Percentiles rank a stretch among this genome's conserved stretches.
Conservation (phyloP, 2,113 vertebrate genomes). For the Dryoscopus gambensis region DNA sequence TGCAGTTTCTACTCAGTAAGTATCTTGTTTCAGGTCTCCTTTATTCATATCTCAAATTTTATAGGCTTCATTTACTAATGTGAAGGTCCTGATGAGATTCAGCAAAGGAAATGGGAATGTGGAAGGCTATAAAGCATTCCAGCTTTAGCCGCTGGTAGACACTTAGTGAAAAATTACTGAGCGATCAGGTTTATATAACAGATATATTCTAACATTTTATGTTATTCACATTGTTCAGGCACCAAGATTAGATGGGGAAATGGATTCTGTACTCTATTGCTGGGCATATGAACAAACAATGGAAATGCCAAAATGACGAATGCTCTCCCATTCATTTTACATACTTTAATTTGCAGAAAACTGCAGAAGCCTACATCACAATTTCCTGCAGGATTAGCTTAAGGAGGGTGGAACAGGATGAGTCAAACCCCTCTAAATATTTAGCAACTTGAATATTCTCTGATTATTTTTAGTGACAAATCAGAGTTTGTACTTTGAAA, state of each 20-base stretch:
- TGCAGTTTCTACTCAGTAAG: not conserved
- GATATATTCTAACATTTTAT: conserved; percentile 45
- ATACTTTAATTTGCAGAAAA: conserved; percentile 26
- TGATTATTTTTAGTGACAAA: not conserved
- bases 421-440: conserved; percentile 22
- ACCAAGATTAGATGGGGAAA: conserved; percentile 51
- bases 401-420: not conserved
- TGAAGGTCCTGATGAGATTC: conserved; percentile 40
- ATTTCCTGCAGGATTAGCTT: conserved; percentile 34
- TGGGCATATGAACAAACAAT: conserved; percentile 60
- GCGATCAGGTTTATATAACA: conserved; percentile 18
- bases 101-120: conserved; percentile 24
- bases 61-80: conserved; percentile 17
- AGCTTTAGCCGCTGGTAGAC: not conserved
- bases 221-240: conserved; percentile 64
- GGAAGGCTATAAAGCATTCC: conserved; percentile 9
- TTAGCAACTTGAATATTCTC: not conserved
- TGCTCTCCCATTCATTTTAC: conserved; percentile 39
- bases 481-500: not conserved
- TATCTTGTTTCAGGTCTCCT: conserved; percentile 17
- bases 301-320: conserved; percentile 72
- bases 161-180: conserved; percentile 34
- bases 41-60: conserved; percentile 41
- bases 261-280: conserved; percentile 41
- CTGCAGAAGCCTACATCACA: not conserved